Evolutionary conservation across 2,888 invertebrate species (phyloP).

Genomic region (Melieria picta): DNA sequence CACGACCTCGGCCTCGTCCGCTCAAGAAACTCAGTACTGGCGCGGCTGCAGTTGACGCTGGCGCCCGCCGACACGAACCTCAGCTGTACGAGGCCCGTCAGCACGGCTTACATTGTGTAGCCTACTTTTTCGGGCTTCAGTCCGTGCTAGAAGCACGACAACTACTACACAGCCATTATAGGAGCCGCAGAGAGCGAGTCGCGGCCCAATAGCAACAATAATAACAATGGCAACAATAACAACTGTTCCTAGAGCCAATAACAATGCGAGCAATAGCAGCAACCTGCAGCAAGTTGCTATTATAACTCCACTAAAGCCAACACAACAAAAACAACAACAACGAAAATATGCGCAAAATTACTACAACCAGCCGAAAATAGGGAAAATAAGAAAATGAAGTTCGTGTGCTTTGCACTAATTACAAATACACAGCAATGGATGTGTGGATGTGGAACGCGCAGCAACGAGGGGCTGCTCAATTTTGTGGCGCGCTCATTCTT

Average conservation of each 20-base stretch:
- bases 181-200: too few species aligned
- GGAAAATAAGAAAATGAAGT: constrained; percentile 15
- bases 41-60: constrained; percentile 40
- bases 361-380: constrained; percentile 3
- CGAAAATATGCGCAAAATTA: not conserved
- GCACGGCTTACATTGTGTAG: constrained; percentile 41
- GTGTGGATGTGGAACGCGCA: not conserved
- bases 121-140: constrained; percentile 49
- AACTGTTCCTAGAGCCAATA: constrained; percentile 1
- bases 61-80: not conserved
- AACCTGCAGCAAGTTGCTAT: not conserved
- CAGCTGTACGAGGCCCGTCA: not conserved
- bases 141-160: constrained; percentile 24
- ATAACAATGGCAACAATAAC: not conserved
- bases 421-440: not conserved
- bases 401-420: constrained; percentile 34
- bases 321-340: constrained; percentile 42
- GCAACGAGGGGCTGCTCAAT: too few species aligned
- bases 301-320: not conserved
- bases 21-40: constrained; percentile 44
- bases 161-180: not conserved
- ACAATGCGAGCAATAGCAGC: not conserved
- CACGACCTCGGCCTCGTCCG: constrained; percentile 40
- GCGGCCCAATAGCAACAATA: not conserved
- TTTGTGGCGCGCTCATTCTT: not conserved